These are phyloP conservation scores for Liasis olivaceus DNA, from an alignment of 2,797 vertebrate genomes.

Conservation along the genomic window DNA sequence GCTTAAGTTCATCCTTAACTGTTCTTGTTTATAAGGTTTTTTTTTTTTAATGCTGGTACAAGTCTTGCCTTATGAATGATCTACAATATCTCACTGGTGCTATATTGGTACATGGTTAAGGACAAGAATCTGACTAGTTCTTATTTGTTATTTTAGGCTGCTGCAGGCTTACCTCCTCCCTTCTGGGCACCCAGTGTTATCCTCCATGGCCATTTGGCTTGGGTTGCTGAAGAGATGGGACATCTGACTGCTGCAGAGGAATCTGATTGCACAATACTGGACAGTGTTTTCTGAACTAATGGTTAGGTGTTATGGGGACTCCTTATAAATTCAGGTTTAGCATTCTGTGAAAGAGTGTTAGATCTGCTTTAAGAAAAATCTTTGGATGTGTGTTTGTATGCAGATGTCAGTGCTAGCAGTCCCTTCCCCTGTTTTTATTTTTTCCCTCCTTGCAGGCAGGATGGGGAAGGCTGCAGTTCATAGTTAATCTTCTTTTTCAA, in stretches of 20 bases:
- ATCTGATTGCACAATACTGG: not conserved
- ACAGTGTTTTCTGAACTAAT: not conserved
- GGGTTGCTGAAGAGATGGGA: not conserved
- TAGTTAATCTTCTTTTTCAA: not conserved
- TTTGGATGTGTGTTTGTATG: not conserved
- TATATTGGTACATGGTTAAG: not conserved
- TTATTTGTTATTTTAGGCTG: not conserved
- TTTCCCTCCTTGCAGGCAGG: not conserved
- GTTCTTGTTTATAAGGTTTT: not conserved
- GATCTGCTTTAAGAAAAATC: not conserved
- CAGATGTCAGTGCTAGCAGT: not conserved
- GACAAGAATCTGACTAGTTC: not conserved
- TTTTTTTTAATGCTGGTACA: not conserved
- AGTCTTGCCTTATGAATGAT: not conserved
- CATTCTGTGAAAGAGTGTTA: not conserved
- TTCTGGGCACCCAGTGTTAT: not conserved
- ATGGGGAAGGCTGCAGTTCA: not conserved
- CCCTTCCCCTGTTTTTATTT: not conserved
- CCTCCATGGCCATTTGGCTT: not conserved
- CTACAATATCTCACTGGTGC: not conserved
- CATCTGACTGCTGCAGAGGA: not conserved
- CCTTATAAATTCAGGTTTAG: not conserved
- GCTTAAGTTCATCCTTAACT: not conserved
- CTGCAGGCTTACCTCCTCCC: not conserved
- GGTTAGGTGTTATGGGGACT: not conserved